A percentile compares a stretch with the other conserved stretches of the same genome.
phyloP scores from a whole-genome alignment of 2,113 vertebrate genomes.

The Varanus komodoensis region DNA sequence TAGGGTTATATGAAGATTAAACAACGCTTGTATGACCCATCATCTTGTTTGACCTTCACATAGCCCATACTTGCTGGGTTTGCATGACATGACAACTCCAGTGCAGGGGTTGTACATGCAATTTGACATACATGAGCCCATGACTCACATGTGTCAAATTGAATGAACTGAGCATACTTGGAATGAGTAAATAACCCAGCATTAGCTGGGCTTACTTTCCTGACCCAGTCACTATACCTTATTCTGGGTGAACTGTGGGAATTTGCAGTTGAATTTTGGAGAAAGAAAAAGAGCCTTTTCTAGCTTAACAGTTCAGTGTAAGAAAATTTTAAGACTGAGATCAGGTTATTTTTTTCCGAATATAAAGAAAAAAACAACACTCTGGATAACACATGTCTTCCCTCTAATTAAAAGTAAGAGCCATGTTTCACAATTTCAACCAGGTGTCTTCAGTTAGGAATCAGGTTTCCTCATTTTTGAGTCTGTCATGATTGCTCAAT shows the following conservation, averaged over 20 bases:
- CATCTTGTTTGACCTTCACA: too few relatives aligned
- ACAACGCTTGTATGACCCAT: too few relatives aligned
- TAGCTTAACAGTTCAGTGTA: neutral
- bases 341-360: neutral
- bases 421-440: neutral
- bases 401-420: neutral
- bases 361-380: neutral
- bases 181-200: too few relatives aligned
- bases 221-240: too few relatives aligned
- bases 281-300: neutral
- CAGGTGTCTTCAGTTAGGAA: neutral
- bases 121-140: too few relatives aligned
- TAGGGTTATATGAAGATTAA: too few relatives aligned
- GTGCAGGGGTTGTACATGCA: too few relatives aligned
- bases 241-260: neutral
- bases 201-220: too few relatives aligned
- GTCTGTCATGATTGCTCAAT: neutral
- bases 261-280: neutral
- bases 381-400: neutral
- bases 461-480: neutral
- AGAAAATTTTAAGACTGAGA: neutral
- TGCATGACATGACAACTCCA: too few relatives aligned
- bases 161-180: too few relatives aligned
- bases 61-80: too few relatives aligned
- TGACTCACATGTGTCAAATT: too few relatives aligned